Conservation (phyloP, 2,888 invertebrate species). For the Anaspis maculata region DNA sequence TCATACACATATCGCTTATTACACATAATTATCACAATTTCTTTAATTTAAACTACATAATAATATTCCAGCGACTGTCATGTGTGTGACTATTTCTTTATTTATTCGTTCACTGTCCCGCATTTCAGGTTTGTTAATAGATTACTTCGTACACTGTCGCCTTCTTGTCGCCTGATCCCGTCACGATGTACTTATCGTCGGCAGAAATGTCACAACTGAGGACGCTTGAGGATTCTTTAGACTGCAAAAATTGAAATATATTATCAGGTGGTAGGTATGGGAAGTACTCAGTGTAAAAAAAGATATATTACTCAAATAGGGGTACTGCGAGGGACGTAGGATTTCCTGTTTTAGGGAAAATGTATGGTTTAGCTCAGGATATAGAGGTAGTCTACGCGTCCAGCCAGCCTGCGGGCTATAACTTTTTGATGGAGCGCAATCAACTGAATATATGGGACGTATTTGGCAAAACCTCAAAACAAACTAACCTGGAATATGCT, state of each 20-base stretch:
- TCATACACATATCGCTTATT: conserved; percentile 27
- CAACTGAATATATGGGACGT: no score
- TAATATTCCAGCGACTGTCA: neutral
- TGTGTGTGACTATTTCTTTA: neutral
- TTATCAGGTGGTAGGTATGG: no score
- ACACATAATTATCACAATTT: conserved; percentile 36
- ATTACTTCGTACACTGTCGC: conserved; percentile 95
- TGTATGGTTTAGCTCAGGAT: no score
- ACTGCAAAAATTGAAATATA: conserved; percentile 44
- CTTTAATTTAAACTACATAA: conserved; percentile 23
- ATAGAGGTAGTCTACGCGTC: no score
- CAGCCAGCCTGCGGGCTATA: no score
- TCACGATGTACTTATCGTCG: conserved; percentile 94
- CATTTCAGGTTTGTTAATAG: conserved; percentile 49
- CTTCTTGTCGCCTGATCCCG: conserved; percentile 94
- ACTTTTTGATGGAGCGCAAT: no score
- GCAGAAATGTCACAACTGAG: conserved; percentile 94
- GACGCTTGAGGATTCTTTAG: conserved; percentile 92
- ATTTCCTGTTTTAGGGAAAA: no score
- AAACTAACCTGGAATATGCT: conserved; percentile 85
- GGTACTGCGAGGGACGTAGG: no score
- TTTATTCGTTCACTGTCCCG: neutral
- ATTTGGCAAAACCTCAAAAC: no score
- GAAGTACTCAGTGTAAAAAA: no score
- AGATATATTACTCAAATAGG: no score